These are phyloP conservation scores for Todiramphus chloris DNA, from an alignment of 2,113 vertebrate genomes.

Conservation along the genomic window DNA sequence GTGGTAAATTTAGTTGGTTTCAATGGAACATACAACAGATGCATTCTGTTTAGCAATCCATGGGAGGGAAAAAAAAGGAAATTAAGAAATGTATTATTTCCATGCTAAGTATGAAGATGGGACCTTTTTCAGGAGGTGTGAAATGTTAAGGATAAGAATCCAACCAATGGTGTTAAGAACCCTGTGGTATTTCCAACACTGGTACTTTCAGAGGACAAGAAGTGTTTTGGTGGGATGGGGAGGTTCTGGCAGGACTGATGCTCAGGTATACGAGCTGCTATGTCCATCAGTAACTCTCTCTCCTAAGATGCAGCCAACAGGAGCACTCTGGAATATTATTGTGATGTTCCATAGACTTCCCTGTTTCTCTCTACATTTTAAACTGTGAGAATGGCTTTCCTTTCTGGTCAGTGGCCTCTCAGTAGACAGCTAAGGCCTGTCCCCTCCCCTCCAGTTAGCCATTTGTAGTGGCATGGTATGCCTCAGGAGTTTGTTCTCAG, in stretches of 20 bases:
- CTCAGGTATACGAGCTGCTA: neutral
- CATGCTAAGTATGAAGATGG: neutral
- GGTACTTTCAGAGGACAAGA: neutral
- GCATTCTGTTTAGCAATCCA: neutral
- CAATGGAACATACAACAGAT: neutral
- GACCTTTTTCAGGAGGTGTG: neutral
- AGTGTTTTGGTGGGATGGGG: neutral
- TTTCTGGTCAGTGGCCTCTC: neutral
- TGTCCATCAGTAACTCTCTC: neutral
- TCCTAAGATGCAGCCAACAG: neutral
- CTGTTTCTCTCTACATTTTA: neutral
- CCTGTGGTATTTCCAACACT: neutral
- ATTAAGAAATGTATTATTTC: neutral
- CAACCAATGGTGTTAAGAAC: neutral
- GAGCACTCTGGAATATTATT: neutral
- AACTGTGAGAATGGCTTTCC: accelerated
- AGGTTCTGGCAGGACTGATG: neutral
- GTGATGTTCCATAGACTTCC: neutral
- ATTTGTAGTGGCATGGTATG: neutral
- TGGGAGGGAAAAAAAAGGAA: neutral
- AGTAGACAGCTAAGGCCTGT: neutral
- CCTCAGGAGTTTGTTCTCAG: neutral
- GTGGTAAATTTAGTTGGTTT: neutral
- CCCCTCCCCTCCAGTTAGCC: neutral
- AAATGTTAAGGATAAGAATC: neutral